Base-by-base conservation (phyloP, 35 echinoderm and acorn worm genomes). In the Anneissia japonica region DNA sequence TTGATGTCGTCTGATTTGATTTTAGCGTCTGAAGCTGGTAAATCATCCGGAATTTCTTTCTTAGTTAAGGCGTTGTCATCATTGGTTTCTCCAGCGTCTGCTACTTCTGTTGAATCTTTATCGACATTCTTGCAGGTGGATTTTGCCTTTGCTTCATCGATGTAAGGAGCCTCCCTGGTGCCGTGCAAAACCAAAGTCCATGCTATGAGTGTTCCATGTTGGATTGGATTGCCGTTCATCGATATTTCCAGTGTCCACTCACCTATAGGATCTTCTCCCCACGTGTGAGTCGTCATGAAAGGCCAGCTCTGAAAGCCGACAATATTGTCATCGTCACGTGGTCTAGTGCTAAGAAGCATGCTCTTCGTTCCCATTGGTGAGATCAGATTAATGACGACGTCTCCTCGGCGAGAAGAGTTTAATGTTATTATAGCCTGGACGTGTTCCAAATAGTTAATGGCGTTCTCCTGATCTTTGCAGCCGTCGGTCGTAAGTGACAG, bases 211-310 rank as follows among this genome's bases (percentile, higher is more conserved):
- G 87, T 91, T 4, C 92, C 96, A 46, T 82, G 81, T 36, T 91
- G 74, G n/a, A 81, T 37, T 0, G 89, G 88, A 0, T 86, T 83
- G 7, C 83, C 85, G 16, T 77, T 85, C 96, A 99, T 99, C 4
- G 86, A 89, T 11, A 99, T 86, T 46, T 99, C 92, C 4, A 99
- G 86, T 11, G 87, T 92, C 96, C 96, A 99, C 55, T 99, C 92
- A 13, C 96, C 96, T 1, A 46, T 74, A 1, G 96, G 96, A 39
- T 99, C 89, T 39, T 99, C 96, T 3, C 96, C 96, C 96, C 96
- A 99, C 2, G 89, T 94, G 81, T 99, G 96, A 19, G 96, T 91
- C 0, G 96, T 99, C 96, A 99, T 99, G 84, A 99, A 99, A 17
- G 96, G 96, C 96, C 96, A 99, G 77, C 89, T 89, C 32, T 93